Base-by-base conservation (phyloP, 2,888 invertebrate genomes). In the Linyphia triangularis region DNA sequence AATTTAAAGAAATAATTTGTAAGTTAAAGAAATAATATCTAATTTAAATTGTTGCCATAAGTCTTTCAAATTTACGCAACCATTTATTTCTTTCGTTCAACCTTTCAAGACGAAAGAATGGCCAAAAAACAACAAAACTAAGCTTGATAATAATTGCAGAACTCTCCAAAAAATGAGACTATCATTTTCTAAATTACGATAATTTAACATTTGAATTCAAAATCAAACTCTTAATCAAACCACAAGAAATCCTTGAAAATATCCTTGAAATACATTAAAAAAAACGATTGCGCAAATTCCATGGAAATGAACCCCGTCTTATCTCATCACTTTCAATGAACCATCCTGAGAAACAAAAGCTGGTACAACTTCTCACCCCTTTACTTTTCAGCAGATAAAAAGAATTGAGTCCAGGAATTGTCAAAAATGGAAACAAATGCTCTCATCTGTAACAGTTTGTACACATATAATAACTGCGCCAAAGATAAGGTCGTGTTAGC, bases 371-470 rank as follows among this genome's bases (percentile, higher is more conserved):
- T 30, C n/a, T 10, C 13, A 57, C 22, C 63, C 33, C 19, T 78
- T 67, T 40, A 10, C 26, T 26, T 51, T 40, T 67, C 59, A 13
- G 6, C 5, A 40, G 83, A 83, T 83, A 83, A 83, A 33, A 70
- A n/a, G n/a, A n/a, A 30, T 28, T 40, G 26, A 75, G 73, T 33
- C 10, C 73, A 72, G 43, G 61, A 30, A 61, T 83, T 10, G 26
- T 51, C 33, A 43, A 40, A 75, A 77, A 77, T 22, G 59, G 69
- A 77, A 75, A 84, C 73, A 75, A 65, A 72, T 63, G 28, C 51
- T 73, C 28, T 72, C 63, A 63, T 57, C 33, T 57, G 84, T 84
- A 84, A 75, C 84, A 84, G 73, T 84, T 33, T 82, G 40, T 82
- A 61, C 28, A 79, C 57, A 84, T 19, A 73, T 63, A 63, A 28